Conservation (phyloP, 37 sponge, comb jelly and placozoan species). For the Corticium candelabrum region DNA sequence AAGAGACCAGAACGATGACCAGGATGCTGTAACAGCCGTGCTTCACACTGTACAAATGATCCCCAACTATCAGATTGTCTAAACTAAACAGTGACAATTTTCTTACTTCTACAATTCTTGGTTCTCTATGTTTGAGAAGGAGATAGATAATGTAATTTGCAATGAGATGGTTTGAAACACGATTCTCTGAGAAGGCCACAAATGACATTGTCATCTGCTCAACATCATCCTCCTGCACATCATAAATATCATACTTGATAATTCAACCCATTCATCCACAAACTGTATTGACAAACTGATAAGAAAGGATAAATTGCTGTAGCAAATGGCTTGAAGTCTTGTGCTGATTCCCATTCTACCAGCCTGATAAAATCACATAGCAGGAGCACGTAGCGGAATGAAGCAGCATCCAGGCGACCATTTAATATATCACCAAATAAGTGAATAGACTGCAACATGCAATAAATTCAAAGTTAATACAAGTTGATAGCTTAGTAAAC, state of each 20-base stretch:
- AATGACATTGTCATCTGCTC: conserved; percentile 38
- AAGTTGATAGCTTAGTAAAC: conserved; percentile 8
- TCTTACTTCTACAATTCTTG: conserved; percentile 38
- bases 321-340: conserved; percentile 29
- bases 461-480: not conserved
- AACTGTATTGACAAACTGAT: conserved; percentile 18
- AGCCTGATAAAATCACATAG: conserved; percentile 23
- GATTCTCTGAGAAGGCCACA: conserved; percentile 25
- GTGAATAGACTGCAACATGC: conserved; percentile 25
- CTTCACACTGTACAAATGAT: conserved; percentile 37
- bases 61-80: not conserved
- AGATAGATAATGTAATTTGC: conserved; percentile 26
- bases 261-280: too few species aligned
- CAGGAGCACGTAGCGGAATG: conserved; percentile 43
- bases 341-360: conserved; percentile 14
- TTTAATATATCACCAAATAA: conserved; percentile 26
- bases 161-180: conserved; percentile 17
- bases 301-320: conserved; percentile 37
- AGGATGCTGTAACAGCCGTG: conserved; percentile 17
- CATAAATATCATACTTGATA: not conserved
- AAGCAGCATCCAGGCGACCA: conserved; percentile 20
- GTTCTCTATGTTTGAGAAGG: conserved; percentile 45
- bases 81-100: not conserved
- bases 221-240: conserved; percentile 50
- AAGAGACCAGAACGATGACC: conserved; percentile 15